These are phyloP conservation scores for Brachypteracias leptosomus DNA, from an alignment of 2,113 vertebrate species.

Conservation along the genomic window DNA sequence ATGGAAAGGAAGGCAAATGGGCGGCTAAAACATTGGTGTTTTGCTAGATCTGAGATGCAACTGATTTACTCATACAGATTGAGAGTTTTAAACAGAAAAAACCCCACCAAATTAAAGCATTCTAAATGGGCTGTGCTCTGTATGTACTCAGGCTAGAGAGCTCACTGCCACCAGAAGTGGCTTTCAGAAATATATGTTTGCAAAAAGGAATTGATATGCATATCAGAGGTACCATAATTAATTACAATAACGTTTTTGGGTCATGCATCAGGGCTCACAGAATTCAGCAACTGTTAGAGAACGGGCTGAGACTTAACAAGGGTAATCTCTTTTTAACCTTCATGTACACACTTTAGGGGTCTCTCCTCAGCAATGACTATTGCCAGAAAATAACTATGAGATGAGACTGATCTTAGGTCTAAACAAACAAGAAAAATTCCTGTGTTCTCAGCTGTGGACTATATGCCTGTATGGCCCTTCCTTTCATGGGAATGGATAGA, in stretches of 20 bases:
- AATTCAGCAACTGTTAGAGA: constrained; percentile 30
- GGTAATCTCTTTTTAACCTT: constrained; percentile 39
- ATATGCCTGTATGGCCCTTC: rapidly evolving
- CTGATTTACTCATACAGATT: background rate
- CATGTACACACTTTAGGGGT: background rate
- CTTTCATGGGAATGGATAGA: background rate
- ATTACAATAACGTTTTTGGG: constrained; percentile 44
- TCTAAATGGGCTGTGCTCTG: background rate
- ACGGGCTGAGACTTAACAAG: background rate
- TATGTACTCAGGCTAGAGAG: background rate
- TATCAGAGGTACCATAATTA: constrained; percentile 43
- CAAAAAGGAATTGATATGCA: constrained; percentile 18
- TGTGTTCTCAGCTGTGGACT: background rate
- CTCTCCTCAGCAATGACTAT: background rate
- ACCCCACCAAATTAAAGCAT: background rate
- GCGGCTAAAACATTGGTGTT: rapidly evolving
- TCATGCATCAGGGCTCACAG: constrained; percentile 43
- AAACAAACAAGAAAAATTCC: background rate
- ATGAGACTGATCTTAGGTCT: background rate
- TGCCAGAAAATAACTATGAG: background rate
- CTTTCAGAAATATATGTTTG: constrained; percentile 5
- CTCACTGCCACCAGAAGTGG: background rate
- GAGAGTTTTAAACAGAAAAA: background rate
- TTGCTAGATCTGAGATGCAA: background rate
- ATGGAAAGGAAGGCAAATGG: background rate